A percentile compares a stretch with the other conserved stretches of the same genome.
These are phyloP conservation scores for Aldabrachelys gigantea DNA, from an alignment of 2,113 vertebrate genomes.

Conservation along the genomic window DNA sequence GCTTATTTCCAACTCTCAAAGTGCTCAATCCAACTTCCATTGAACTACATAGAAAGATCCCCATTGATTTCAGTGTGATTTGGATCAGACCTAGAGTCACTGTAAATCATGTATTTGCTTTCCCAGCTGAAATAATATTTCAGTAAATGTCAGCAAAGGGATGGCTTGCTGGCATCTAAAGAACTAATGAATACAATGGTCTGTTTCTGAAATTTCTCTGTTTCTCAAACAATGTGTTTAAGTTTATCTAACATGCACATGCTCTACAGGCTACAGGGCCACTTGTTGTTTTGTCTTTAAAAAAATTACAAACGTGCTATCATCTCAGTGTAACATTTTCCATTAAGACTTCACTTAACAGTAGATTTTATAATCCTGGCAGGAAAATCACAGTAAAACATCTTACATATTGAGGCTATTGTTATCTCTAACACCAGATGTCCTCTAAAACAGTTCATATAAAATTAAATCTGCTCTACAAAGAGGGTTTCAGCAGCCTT, in stretches of 20 bases:
- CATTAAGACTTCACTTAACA: neutral
- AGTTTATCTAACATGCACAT: neutral
- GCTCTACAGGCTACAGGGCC: neutral
- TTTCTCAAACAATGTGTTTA: neutral
- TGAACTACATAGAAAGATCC: neutral
- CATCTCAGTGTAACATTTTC: neutral
- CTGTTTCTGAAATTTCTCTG: rapidly evolving
- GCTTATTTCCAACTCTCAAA: neutral
- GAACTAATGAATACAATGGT: rapidly evolving
- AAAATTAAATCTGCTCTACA: neutral
- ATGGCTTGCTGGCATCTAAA: neutral
- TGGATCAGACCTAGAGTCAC: rapidly evolving
- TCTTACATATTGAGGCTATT: neutral
- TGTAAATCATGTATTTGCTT: neutral
- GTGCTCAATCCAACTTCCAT: neutral
- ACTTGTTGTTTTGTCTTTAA: neutral
- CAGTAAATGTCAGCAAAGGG: neutral
- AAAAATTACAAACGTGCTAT: neutral
- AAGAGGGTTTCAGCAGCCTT: neutral
- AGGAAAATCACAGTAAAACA: neutral
- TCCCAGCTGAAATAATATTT: neutral
- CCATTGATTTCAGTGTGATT: neutral
- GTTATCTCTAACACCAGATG: neutral
- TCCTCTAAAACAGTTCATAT: neutral
- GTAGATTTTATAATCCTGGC: neutral